Percentiles rank a stretch among this genome's conserved stretches.
Evolutionary conservation across 2,888 invertebrate genomes (phyloP).

Genomic region (Rhagophthalmus giganteus): DNA sequence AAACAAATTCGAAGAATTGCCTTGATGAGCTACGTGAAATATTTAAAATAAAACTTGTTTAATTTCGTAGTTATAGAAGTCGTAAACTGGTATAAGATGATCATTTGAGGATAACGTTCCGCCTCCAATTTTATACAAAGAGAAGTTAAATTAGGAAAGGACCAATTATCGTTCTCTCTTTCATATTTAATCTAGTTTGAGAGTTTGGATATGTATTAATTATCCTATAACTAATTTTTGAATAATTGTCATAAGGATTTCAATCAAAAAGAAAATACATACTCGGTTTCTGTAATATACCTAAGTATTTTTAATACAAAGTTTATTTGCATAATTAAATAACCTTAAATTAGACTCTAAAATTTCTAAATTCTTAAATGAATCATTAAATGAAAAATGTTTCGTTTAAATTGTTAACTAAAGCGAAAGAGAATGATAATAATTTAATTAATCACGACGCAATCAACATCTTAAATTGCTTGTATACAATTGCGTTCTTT

Average conservation of each 20-base stretch:
- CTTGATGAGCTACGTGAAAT: slow-evolving; percentile 13
- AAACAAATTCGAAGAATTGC: slow-evolving; percentile 9
- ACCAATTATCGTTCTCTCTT: slow-evolving; percentile 21
- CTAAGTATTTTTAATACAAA: slow-evolving; percentile 18
- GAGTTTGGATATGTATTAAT: slow-evolving; percentile 21
- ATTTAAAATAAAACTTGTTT: slow-evolving; percentile 18
- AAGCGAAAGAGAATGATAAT: no score
- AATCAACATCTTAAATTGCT: no score
- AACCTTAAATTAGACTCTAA: slow-evolving; percentile 11
- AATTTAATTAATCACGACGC: no score
- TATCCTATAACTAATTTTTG: slow-evolving; percentile 27
- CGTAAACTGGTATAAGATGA: slow-evolving; percentile 10
- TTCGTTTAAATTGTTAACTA: no score
- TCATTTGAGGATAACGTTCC: slow-evolving; percentile 16
- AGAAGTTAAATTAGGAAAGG: slow-evolving; percentile 22
- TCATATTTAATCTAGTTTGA: slow-evolving; percentile 15
- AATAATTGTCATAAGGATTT: slow-evolving; percentile 26
- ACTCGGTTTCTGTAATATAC: slow-evolving; percentile 12
- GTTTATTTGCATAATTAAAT: slow-evolving; percentile 22
- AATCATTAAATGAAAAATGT: no score
- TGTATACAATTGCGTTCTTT: no score
- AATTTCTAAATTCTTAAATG: no score
- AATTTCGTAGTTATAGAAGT: slow-evolving; percentile 7
- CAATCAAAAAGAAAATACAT: slow-evolving; percentile 19
- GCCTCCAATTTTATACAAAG: slow-evolving; percentile 14